Conservation (phyloP, 1,140 invertebrate genomes). For the Agrypnia vestita region DNA sequence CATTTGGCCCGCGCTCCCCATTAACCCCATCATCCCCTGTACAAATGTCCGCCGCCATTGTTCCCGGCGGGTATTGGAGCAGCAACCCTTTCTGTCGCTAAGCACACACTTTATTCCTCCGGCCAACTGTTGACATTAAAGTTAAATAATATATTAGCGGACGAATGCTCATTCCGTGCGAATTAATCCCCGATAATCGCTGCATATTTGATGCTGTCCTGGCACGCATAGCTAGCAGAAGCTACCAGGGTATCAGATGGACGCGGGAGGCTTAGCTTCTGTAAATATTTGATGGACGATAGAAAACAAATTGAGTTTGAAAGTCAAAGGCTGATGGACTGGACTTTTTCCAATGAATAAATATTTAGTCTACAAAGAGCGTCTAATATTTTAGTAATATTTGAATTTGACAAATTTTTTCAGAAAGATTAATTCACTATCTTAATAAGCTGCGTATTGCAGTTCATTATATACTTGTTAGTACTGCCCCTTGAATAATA, state of each 20-base stretch:
- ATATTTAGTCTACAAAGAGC: no score
- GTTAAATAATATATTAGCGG: constrained; percentile 57
- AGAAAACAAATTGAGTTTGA: constrained; percentile 35
- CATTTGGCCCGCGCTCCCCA: constrained; percentile 25
- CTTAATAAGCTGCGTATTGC: no score
- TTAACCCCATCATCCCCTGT: constrained; percentile 31
- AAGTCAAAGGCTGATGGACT: constrained; percentile 26
- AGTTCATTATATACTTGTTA: no score
- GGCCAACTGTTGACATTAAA: constrained; percentile 60
- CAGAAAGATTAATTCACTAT: no score
- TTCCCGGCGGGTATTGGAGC: constrained; percentile 51
- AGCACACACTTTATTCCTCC: constrained; percentile 55
- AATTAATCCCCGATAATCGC: constrained; percentile 49
- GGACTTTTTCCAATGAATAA: no score
- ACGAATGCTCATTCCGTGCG: constrained; percentile 47
- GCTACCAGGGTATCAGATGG: constrained; percentile 32
- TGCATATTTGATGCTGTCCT: constrained; percentile 44
- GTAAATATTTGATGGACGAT: constrained; percentile 34
- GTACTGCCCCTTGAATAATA: no score
- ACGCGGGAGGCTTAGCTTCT: constrained; percentile 7
- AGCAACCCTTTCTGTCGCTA: constrained; percentile 54
- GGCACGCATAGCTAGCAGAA: neutral
- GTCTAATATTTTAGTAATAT: no score
- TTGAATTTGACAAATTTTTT: no score
- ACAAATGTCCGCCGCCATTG: constrained; percentile 56